Evolutionary conservation across 1,140 invertebrate species (phyloP).

Genomic region (Medauroidea extradentata): DNA sequence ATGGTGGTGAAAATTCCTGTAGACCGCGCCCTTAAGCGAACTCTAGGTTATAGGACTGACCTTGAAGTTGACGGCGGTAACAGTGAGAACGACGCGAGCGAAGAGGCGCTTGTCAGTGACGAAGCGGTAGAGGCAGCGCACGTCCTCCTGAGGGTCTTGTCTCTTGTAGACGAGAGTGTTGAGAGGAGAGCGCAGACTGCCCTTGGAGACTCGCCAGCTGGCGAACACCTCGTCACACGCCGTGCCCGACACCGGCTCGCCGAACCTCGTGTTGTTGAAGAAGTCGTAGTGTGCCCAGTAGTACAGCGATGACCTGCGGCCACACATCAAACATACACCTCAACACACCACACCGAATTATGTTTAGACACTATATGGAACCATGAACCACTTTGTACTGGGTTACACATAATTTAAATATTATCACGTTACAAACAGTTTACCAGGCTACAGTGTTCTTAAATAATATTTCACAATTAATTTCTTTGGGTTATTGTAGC

Average conservation of each 20-base stretch:
- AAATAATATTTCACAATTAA: too few species aligned
- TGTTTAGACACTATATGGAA: too few species aligned
- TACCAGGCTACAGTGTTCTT: too few species aligned
- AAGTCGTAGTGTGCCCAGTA: constrained; percentile 45
- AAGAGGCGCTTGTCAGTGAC: constrained; percentile 73
- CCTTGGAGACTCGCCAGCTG: constrained; percentile 67
- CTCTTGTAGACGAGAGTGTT: constrained; percentile 83
- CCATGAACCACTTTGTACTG: too few species aligned
- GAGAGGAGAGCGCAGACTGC: constrained; percentile 68
- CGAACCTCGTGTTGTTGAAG: constrained; percentile 82
- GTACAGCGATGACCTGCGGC: constrained; percentile 13
- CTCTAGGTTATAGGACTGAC: too few species aligned
- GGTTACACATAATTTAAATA: too few species aligned
- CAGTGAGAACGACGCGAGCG: constrained; percentile 70
- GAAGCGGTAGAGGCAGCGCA: constrained; percentile 77
- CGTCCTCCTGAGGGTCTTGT: constrained; percentile 52
- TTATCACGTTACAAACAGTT: too few species aligned
- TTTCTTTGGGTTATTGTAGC: too few species aligned
- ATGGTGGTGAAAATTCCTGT: too few species aligned
- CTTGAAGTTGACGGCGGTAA: constrained; percentile 66
- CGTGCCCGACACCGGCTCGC: constrained; percentile 69
- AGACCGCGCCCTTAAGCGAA: too few species aligned
- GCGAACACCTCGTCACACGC: constrained; percentile 81
- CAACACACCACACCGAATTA: too few species aligned
- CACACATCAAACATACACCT: background rate